These are phyloP conservation scores for Aphis craccivora DNA, from an alignment of 1,140 invertebrate species.

Conservation along the genomic window DNA sequence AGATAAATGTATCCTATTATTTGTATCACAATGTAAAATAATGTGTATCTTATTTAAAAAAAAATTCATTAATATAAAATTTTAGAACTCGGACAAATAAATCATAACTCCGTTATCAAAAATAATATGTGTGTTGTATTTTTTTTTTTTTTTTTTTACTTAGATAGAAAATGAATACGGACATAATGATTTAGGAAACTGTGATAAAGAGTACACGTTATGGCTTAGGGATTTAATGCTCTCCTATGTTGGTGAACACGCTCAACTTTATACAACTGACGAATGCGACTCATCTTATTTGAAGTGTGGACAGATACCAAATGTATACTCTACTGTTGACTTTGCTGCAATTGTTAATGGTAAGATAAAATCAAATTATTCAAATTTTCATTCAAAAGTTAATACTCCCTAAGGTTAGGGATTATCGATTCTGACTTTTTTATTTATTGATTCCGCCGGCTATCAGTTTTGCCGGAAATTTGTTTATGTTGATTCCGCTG, in stretches of 20 bases:
- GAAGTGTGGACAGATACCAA: constrained; percentile 10
- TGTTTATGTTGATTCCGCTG: no score
- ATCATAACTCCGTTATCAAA: no score
- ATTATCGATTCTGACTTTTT: no score
- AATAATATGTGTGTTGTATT: no score
- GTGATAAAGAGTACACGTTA: background rate
- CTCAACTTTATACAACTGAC: constrained; percentile 35
- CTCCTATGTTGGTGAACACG: background rate
- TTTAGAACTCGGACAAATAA: no score
- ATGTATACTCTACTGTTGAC: constrained; percentile 45
- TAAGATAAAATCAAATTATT: background rate
- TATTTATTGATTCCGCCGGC: no score
- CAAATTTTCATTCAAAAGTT: no score
- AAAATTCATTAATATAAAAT: background rate
- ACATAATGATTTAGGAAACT: background rate
- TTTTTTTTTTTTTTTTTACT: background rate
- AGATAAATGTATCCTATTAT: background rate
- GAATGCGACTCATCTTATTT: constrained; percentile 17
- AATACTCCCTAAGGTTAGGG: no score
- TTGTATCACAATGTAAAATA: background rate
- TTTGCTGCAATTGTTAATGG: background rate
- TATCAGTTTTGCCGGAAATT: no score
- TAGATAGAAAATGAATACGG: constrained; percentile 59
- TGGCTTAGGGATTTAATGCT: constrained; percentile 1
- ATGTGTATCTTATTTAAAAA: no score